Evolutionary conservation across 1,140 invertebrate species (phyloP), one percentile per base, ranked within the genome.

Genomic region (Elymnias hypermnestra): DNA sequence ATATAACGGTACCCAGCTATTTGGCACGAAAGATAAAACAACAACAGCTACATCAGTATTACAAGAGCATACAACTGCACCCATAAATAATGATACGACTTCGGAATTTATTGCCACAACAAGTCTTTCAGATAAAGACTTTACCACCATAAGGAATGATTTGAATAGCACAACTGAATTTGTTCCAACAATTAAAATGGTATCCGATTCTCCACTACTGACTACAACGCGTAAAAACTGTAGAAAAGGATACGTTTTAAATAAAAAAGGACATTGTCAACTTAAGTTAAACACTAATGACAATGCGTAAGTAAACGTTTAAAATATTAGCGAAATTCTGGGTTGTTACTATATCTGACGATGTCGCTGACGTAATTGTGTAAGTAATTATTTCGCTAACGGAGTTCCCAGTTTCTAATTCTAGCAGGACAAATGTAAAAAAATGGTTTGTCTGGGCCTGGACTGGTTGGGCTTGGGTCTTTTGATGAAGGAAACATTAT

Each of bases 231-330:
- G 13, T 13, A 51, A 44, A 51, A 71, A 63, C 31, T 87, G 85
- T 48, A 83, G 65, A 50, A 79, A 79, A 49, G 83, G 83, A 8
- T 86, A 79, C 56, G 55, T 74, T 21, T 47, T 75, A 36, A 84
- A 86, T 52, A 43, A 65, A 29, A 73, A 78, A 57, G 83, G 82
- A 38, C 69, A 76, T 22, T 87, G 85, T 43, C 76, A 85, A 55
- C 52, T 77, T 9, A 79, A 75, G 63, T 41, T 73, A 12, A 74
- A 76, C 54, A 66, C 58, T 43, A 61, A 69, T 13, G 70, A 65
- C 50, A 79, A 86, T 53, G 75, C 72, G 76, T 82, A 65, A 81
- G 77, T 75, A 61, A 1, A 12, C n/a, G n/a, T n/a, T n/a, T n/a
- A n/a, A n/a, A n/a, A n/a, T n/a, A n/a, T n/a, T n/a, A n/a, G n/a